Evolutionary conservation across 2,888 invertebrate species (phyloP).

Genomic region (Agonopterix alstromeriana): DNA sequence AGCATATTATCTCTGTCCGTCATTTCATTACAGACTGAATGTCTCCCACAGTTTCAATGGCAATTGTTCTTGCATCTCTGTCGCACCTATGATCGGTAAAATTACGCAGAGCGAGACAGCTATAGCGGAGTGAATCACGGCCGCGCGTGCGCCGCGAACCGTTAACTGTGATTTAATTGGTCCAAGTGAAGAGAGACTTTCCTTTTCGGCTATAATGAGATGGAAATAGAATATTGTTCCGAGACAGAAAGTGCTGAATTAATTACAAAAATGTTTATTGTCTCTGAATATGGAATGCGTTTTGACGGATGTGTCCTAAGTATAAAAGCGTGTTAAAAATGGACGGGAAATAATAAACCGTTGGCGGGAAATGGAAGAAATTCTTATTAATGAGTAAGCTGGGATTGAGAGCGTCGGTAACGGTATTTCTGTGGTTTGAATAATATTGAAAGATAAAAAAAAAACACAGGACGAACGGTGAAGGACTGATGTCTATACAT

Average conservation of each 20-base stretch:
- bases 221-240: background rate
- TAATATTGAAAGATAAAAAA: too few relatives aligned
- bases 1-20: conserved; percentile 32
- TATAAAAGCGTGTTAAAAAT: conserved; percentile 1
- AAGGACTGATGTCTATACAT: too few relatives aligned
- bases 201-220: conserved; percentile 8
- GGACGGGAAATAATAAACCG: too few relatives aligned
- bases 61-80: conserved; percentile 44
- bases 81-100: conserved; percentile 14
- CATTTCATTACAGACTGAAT: conserved; percentile 24
- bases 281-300: background rate
- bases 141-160: conserved; percentile 46
- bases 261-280: too few relatives aligned
- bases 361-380: too few relatives aligned
- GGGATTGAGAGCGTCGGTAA: too few relatives aligned
- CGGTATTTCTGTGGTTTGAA: too few relatives aligned
- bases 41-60: conserved; percentile 52
- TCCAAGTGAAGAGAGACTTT: conserved; percentile 19
- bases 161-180: conserved; percentile 31
- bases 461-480: too few relatives aligned
- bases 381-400: too few relatives aligned
- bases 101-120: conserved; percentile 19
- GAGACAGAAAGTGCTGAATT: background rate
- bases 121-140: conserved; percentile 23
- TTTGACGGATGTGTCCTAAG: background rate